phyloP scores from a whole-genome alignment of 2,797 vertebrate species.

The Lerista edwardsae region DNA sequence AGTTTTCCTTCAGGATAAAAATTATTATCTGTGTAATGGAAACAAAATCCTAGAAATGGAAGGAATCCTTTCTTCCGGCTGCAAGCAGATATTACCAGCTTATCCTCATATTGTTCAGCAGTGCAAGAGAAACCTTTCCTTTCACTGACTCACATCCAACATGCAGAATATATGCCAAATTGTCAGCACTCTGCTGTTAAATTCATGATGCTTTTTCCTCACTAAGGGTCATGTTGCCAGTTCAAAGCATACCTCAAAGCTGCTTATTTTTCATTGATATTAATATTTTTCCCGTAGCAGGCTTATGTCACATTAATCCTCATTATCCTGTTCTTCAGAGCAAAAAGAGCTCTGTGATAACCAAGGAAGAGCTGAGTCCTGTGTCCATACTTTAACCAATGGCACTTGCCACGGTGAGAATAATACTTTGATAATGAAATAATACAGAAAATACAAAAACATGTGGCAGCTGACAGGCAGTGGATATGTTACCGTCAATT shows the following conservation, averaged over 20 bases:
- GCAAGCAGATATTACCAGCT: slow-evolving; percentile 25
- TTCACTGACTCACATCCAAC: slow-evolving; percentile 35
- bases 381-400: background rate
- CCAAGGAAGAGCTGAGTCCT: slow-evolving; percentile 4
- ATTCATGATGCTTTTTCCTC: slow-evolving; percentile 5
- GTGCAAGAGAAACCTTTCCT: slow-evolving; percentile 13
- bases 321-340: slow-evolving; percentile 54
- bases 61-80: slow-evolving; percentile 24
- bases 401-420: slow-evolving; percentile 7
- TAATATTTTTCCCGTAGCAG: slow-evolving; percentile 16
- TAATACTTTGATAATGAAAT: background rate
- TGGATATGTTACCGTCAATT: background rate
- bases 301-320: slow-evolving; percentile 36
- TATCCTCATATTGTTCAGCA: slow-evolving; percentile 4
- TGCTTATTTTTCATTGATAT: slow-evolving; percentile 25
- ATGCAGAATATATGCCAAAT: slow-evolving; percentile 41
- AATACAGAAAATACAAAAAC: background rate
- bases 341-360: slow-evolving; percentile 33
- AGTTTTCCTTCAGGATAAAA: slow-evolving; percentile 14
- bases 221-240: background rate
- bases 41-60: slow-evolving; percentile 27
- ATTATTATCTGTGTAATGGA: background rate
- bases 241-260: slow-evolving; percentile 48
- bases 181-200: slow-evolving; percentile 21
- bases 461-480: background rate